Base-by-base conservation (phyloP, 2,888 invertebrate species). In the Nymphalis urticae region DNA sequence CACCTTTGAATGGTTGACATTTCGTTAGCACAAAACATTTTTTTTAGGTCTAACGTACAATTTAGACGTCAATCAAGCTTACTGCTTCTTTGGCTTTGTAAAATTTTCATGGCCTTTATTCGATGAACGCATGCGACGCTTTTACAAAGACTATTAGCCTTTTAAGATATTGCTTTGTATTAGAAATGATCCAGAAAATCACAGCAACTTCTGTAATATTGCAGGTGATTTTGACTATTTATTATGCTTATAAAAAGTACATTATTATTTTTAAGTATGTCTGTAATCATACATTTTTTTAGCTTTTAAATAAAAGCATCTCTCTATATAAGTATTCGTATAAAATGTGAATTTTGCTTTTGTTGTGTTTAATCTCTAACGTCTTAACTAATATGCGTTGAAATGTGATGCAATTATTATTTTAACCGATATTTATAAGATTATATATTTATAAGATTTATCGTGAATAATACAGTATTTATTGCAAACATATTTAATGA, bases 121-220 rank as follows among this genome's bases (percentile, higher is more conserved):
- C 70, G 56, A 48, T 64, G 73, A 72, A 73, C 75, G 74, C 80
- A 75, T 74, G 80, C 76, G 76, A 77, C 75, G 77, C 73, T 74
- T 76, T 79, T 79, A 78, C 75, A 32, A 59, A 77, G 78, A 81
- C 73, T 77, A 75, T 73, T 75, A 75, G 75, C 75, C 77, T 77
- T 73, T 66, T 80, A 80, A 82, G 80, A 21, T 9, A 50, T 75
- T 75, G 66, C 68, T 73, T 86, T 88, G 82, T 87, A 73, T 69
- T 69, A 70, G 78, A 84, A 89, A 88, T 86, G 83, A 82, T 80
- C 84, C 85, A 82, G 84, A 81, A 87, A 89, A 88, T 89, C 80
- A 83, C 80, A 76, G 80, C 84, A 83, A 81, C 86, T 83, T 77
- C 76, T 58, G 36, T 58, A 58, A 8, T 8, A 8, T 56, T 27